These are phyloP conservation scores for Conomelus anceps DNA, from an alignment of 2,888 invertebrate genomes.

Conservation along the genomic window DNA sequence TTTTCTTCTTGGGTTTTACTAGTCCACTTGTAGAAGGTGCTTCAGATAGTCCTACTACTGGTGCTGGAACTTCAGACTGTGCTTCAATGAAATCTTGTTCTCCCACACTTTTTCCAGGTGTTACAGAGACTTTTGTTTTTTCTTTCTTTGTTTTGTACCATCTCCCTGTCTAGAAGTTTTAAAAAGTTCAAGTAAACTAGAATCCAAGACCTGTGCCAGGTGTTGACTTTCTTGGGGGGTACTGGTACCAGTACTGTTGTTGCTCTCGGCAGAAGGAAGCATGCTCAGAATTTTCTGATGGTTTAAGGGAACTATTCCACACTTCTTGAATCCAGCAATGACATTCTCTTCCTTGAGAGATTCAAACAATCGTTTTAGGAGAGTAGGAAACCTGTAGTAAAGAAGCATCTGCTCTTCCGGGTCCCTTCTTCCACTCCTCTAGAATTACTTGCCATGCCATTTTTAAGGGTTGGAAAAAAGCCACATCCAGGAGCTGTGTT, in stretches of 20 bases:
- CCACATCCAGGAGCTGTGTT: conserved; percentile 37
- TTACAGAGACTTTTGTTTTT: conserved; percentile 16
- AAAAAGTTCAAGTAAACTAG: conserved; percentile 16
- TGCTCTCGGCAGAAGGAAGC: conserved; percentile 8
- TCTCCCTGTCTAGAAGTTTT: conserved; percentile 19
- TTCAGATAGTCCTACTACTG: neutral
- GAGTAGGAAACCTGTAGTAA: conserved; percentile 25
- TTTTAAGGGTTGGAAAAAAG: conserved; percentile 36
- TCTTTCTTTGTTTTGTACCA: conserved; percentile 10
- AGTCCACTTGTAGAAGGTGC: neutral
- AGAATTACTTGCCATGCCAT: conserved; percentile 32
- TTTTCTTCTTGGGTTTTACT: conserved; percentile 15
- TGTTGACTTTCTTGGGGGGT: conserved; percentile 3
- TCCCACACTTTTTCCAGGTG: conserved; percentile 17
- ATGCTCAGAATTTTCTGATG: conserved; percentile 17
- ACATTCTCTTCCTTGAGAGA: too few species aligned
- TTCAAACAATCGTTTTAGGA: conserved; percentile 22
- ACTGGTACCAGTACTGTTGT: neutral
- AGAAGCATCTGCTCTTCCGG: conserved; percentile 15
- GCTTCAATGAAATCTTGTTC: conserved; percentile 13
- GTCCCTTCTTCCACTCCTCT: conserved; percentile 27
- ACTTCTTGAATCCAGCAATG: conserved; percentile 23
- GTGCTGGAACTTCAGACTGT: conserved; percentile 9
- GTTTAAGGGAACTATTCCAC: conserved; percentile 22
- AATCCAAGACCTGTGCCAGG: conserved; percentile 12